phyloP scores from a whole-genome alignment of 2,797 vertebrate species.

The Darevskia nairensis region DNA sequence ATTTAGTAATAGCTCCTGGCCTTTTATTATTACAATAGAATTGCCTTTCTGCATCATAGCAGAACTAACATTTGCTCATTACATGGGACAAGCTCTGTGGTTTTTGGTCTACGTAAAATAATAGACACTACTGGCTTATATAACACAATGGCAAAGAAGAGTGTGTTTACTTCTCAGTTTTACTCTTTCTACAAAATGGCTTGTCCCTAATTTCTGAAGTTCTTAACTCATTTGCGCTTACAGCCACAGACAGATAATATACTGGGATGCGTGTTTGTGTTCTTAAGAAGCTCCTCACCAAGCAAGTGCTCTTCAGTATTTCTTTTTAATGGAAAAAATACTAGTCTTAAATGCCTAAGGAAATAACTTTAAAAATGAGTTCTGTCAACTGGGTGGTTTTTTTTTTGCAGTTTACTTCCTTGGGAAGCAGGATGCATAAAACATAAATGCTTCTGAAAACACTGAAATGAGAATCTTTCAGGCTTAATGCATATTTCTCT shows the following conservation, averaged over 20 bases:
- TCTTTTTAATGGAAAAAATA: conserved; percentile 41
- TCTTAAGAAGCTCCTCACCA: conserved; percentile 37
- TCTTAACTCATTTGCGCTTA: conserved; percentile 23
- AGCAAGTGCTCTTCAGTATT: conserved; percentile 19
- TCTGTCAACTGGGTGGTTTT: conserved; percentile 4
- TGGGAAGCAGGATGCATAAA: neutral
- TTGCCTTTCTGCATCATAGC: conserved; percentile 50
- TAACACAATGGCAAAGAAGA: neutral
- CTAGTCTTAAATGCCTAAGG: conserved; percentile 10
- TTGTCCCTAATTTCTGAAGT: conserved; percentile 24
- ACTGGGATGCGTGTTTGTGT: conserved; percentile 26
- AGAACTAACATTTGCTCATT: conserved; percentile 45
- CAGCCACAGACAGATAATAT: conserved; percentile 33
- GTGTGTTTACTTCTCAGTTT: neutral
- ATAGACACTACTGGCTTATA: neutral
- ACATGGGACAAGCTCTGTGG: neutral
- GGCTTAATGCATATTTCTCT: neutral
- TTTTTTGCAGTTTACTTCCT: neutral
- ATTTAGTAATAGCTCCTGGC: conserved; percentile 36
- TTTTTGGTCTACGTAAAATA: conserved; percentile 30
- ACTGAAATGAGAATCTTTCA: neutral
- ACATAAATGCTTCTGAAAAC: neutral
- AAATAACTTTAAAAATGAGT: neutral
- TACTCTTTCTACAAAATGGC: conserved; percentile 28
- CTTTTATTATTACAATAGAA: conserved; percentile 46